Conservation (phyloP, 2,888 invertebrate genomes). For the Hyalella azteca region DNA sequence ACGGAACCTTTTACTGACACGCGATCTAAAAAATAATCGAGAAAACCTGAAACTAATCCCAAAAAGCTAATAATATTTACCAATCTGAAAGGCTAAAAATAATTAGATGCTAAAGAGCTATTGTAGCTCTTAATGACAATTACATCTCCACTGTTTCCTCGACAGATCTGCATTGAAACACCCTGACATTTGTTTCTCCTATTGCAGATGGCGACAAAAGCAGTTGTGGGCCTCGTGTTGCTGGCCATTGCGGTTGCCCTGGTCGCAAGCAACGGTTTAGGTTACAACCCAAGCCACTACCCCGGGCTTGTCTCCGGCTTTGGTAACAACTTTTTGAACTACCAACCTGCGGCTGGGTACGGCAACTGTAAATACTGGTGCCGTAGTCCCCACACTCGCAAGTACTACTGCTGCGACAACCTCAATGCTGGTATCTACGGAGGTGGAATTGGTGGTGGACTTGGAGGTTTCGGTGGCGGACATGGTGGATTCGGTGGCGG, state of each 20-base stretch:
- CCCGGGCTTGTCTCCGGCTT: background rate
- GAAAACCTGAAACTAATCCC: too few species aligned
- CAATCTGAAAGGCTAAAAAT: too few species aligned
- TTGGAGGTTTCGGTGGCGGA: background rate
- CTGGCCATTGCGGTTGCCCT: background rate
- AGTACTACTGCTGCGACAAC: constrained; percentile 26
- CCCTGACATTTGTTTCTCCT: background rate
- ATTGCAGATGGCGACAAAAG: background rate
- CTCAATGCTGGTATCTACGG: background rate
- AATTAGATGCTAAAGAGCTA: too few species aligned
- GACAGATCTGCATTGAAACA: too few species aligned
- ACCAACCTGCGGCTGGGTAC: background rate
- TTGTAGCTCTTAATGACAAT: too few species aligned
- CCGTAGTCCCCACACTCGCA: background rate
- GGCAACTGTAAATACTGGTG: constrained; percentile 7
- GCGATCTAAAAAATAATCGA: too few species aligned
- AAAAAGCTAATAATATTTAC: too few species aligned
- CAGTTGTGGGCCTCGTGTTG: background rate
- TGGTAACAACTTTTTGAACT: background rate
- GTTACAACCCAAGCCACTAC: constrained; percentile 14
- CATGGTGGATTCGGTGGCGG: background rate
- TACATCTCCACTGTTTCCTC: too few species aligned
- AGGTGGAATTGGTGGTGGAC: background rate
- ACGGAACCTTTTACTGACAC: too few species aligned
- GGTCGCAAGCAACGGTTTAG: background rate